phyloP scores from a whole-genome alignment of 2,888 invertebrate genomes.

The Ichneumoninae sp. region DNA sequence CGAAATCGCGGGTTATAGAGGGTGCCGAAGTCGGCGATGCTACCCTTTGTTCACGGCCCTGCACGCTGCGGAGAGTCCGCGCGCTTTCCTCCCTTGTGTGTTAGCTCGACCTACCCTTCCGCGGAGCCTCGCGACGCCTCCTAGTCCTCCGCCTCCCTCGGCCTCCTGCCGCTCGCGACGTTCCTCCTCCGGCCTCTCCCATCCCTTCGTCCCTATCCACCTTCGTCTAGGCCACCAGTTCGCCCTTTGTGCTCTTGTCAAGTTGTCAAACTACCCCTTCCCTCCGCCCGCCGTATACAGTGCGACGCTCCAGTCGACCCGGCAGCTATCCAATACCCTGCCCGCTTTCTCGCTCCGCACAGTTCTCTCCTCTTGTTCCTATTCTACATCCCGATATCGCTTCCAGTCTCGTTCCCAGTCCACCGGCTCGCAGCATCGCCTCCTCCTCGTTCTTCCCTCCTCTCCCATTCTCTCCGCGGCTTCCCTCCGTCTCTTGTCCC shows the following conservation, averaged over 20 bases:
- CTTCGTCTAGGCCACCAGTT: conserved; percentile 75
- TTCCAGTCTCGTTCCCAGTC: conserved; percentile 59
- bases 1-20: conserved; percentile 8
- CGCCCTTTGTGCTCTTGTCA: conserved; percentile 85
- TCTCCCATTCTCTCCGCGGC: conserved; percentile 28
- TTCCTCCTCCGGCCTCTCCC: conserved; percentile 58
- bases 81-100: conserved; percentile 71
- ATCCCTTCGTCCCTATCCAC: conserved; percentile 70
- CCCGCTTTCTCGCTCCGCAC: conserved; percentile 65
- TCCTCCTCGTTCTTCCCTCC: conserved; percentile 30
- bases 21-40: conserved; percentile 49
- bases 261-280: conserved; percentile 83
- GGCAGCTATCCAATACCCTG: conserved; percentile 79
- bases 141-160: conserved; percentile 71
- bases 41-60: conserved; percentile 79
- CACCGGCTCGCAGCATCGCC: conserved; percentile 6
- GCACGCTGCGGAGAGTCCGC: conserved; percentile 73
- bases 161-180: conserved; percentile 54
- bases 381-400: conserved; percentile 63
- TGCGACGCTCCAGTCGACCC: conserved; percentile 58
- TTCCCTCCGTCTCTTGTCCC: conserved; percentile 14
- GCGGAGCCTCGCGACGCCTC: conserved; percentile 87
- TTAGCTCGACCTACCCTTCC: conserved; percentile 71
- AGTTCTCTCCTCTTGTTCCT: conserved; percentile 35
- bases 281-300: not conserved